phyloP scores from a whole-genome alignment of 92 coral and sea anemone genomes.

The Porites evermanni region DNA sequence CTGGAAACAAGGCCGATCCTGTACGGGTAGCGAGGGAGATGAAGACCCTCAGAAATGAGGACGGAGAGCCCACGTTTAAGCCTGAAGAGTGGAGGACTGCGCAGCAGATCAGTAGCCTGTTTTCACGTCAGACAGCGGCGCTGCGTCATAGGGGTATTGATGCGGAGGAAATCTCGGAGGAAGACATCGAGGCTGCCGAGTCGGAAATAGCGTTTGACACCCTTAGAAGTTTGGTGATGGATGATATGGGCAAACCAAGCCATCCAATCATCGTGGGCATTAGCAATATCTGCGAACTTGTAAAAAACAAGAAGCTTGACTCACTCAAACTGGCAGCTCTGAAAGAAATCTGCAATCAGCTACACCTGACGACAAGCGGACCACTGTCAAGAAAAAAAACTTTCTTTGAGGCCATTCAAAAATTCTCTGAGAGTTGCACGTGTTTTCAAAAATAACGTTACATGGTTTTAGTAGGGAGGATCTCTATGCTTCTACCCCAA shows the following conservation, averaged over 20 bases:
- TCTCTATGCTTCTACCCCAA: no score
- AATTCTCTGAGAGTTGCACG: no score
- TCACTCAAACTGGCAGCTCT: no score
- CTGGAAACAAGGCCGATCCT: no score
- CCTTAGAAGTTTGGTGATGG: not conserved
- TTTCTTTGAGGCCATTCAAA: no score
- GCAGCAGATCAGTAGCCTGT: no score
- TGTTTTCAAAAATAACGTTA: no score
- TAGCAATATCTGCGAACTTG: slow-evolving; percentile 36
- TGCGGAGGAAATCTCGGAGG: slow-evolving; percentile 27
- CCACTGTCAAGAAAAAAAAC: no score
- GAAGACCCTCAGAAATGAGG: slow-evolving; percentile 4
- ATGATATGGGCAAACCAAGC: slow-evolving; percentile 24
- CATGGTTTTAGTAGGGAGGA: not conserved
- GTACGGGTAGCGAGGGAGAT: no score
- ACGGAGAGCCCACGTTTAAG: slow-evolving; percentile 21
- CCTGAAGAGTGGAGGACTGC: slow-evolving; percentile 47
- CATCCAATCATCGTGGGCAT: slow-evolving; percentile 36
- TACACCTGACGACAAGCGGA: no score
- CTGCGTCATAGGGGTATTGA: slow-evolving; percentile 42
- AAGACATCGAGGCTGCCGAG: slow-evolving; percentile 31
- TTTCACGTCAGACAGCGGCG: slow-evolving; percentile 8
- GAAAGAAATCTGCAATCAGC: no score
- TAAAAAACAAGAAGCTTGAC: not conserved
- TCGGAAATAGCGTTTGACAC: slow-evolving; percentile 11